Base-by-base conservation (phyloP, 1,140 invertebrate genomes). In the Saccostrea echinata region DNA sequence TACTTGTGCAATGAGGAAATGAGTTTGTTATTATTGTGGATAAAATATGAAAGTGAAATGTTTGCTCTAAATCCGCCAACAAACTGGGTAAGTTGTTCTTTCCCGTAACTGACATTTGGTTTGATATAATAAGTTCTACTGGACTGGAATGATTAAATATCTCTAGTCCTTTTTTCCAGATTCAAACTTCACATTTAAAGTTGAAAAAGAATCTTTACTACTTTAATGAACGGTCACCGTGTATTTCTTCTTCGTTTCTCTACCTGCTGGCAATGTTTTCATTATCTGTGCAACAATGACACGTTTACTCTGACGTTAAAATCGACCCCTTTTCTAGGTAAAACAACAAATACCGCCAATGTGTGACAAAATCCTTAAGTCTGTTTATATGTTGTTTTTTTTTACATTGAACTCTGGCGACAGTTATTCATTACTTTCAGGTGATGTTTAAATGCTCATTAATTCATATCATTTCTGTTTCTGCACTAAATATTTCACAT, bases 401-500 rank as follows among this genome's bases (percentile, higher is more conserved):
- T 53, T 57, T 57, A 12, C 13, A 57, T n/a, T n/a, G 18, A 61
- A 61, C n/a, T 8, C 27, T 2, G 68, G 30, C 13, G 68, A 76
- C 68, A 11, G 24, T 13, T 13, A 71, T 30, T 71, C 30, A 71
- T 16, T 13, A 33, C 27, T 30, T 24, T 30, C 9, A 76, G 68
- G 24, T 76, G 68, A 76, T 13, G 68, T 30, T 76, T 76, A 33
- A 33, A 76, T 33, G 27, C 24, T 76, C 68, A 30, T 76, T 76
- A 33, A 76, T 76, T 76, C 68, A 76, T 76, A 30, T 76, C 27
- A 76, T 76, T 30, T 68, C 27, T 68, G 3, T 68, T 27, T 27
- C 13, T 76, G 24, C 13, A 30, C 68, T 30, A 16, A 30, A 76
- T 76, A 76, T 33, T 76, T 33, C 27, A 11, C 64, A 30, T 71